Base-by-base conservation (phyloP, 2,888 invertebrate species). In the Calephelis perditalis region DNA sequence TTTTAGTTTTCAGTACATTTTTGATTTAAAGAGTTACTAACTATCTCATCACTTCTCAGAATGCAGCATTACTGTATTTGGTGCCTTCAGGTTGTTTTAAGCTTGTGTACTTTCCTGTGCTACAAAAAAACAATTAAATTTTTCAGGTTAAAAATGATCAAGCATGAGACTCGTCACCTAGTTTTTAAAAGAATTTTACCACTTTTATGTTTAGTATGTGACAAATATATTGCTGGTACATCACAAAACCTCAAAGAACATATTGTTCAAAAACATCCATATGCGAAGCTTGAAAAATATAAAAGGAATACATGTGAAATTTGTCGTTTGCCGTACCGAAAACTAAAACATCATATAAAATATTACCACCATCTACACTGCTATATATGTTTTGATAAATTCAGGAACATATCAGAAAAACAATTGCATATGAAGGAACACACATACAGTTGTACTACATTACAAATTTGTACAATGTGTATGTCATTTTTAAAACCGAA, bases 111-210 rank as follows among this genome's bases (percentile, higher is more conserved):
- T 15, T 15, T 15, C 15, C 15, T 15, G 15, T 15, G 15, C 15
- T 15, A 15, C 15, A 15, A 15, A 26, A 26, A 26, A 26, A 4
- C 26, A 26, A 26, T 26, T n/a, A 2, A 10, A 26, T 57, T 40
- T 65, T 66, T 8, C 63, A 71, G 71, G 12, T 69, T 65, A 55
- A 55, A 47, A 8, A 37, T 68, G 7, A 64, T 68, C 12, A 55
- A 67, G 9, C 71, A 71, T 43, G 66, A 69, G 46, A 57, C 59
- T 0, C 35, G 36, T 0, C 71, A 71, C 47, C 58, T 71, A 1
- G 57, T 43, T 9, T 58, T 68, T 9, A 47, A 36, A 11, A 62
- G 58, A 26, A 44, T 44, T 0, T 45, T 40, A 36, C 64, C 64
- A 0, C n/a, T 44, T 5, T n/a, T 70, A 3, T 71, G 71, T 43